Percentiles rank a stretch among this genome's conserved stretches.
Conservation (phyloP, 2,888 invertebrate species). For the Agrotis clavis region DNA sequence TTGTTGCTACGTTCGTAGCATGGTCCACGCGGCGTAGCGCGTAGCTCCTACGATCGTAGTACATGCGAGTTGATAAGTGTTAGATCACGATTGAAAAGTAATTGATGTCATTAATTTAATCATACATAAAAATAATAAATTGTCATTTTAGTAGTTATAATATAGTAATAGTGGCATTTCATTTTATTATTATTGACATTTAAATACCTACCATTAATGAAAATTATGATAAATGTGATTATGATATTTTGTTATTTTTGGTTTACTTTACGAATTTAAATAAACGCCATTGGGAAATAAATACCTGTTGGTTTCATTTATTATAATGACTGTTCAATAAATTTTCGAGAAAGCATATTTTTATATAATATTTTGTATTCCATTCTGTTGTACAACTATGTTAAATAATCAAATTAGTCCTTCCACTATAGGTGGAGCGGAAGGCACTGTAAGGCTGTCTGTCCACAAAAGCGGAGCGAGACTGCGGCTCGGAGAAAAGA, state of each 20-base stretch:
- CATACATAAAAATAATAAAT: neutral
- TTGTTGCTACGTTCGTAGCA: slow-evolving; percentile 21
- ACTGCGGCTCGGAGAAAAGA: too few species aligned
- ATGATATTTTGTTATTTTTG: neutral
- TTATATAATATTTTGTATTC: too few species aligned
- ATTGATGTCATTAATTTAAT: neutral
- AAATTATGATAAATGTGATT: neutral
- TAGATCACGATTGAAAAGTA: neutral
- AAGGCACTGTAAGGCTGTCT: too few species aligned
- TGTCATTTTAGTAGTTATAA: neutral
- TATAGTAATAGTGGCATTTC: neutral
- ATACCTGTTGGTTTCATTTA: neutral
- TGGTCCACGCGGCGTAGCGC: slow-evolving; percentile 22
- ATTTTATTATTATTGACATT: neutral
- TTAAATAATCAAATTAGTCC: too few species aligned
- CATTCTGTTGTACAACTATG: too few species aligned
- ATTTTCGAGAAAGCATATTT: too few species aligned
- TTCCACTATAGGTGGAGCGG: too few species aligned
- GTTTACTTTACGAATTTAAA: neutral
- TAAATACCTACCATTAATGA: neutral
- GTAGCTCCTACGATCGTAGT: slow-evolving; percentile 29
- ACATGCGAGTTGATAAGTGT: neutral
- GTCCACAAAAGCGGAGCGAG: too few species aligned
- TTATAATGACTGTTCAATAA: slow-evolving; percentile 8
- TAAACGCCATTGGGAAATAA: neutral